Evolutionary conservation across 2,888 invertebrate genomes (phyloP), one percentile per base, ranked within the genome.

Genomic region (Meteorus colon): DNA sequence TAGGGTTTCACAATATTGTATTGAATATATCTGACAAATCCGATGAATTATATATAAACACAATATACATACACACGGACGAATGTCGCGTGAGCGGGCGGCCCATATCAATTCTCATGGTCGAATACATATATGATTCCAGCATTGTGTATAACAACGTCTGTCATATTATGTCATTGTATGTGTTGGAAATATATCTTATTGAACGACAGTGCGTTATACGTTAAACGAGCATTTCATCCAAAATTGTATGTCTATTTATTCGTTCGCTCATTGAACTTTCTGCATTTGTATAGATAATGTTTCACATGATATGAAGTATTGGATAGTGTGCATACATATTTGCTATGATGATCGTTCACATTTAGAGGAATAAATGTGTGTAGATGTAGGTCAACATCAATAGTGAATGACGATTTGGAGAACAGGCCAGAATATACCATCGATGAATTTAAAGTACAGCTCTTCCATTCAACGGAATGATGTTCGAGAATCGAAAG

Each of bases 21-120:
- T 37, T 12, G 10, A 37, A 41, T 60, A 29, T 27, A 69, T 69
- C 19, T 69, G 59, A 70, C 60, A 31, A 19, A 70, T 70, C 48
- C 70, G 66, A 75, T 75, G 70, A 62, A 75, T 75, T 75, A 70
- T 65, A 70, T 59, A 74, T 77, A 45, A 59, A 68, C 29, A 59
- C 45, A 27, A 62, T 48, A 60, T 68, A 63, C 48, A 59, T 68
- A 51, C 34, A 41, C 19, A 29, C 4, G 2, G 5, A 55, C n/a
- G 16, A 55, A 68, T 14, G 60, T 59, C 19, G 45, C 59, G 65
- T 37, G 37, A 55, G 51, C 37, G 37, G 65, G 51, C 37, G 73
- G n/a, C 62, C 71, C 24, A 62, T 45, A 68, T 68, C 62, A 62
- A 45, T 29, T 60, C 16, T 45, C n/a, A 71, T 71, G 27, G 19